Evolutionary conservation across 2,888 invertebrate species (phyloP), one percentile per base, ranked within the genome.

Genomic region (Diogma glabrata): DNA sequence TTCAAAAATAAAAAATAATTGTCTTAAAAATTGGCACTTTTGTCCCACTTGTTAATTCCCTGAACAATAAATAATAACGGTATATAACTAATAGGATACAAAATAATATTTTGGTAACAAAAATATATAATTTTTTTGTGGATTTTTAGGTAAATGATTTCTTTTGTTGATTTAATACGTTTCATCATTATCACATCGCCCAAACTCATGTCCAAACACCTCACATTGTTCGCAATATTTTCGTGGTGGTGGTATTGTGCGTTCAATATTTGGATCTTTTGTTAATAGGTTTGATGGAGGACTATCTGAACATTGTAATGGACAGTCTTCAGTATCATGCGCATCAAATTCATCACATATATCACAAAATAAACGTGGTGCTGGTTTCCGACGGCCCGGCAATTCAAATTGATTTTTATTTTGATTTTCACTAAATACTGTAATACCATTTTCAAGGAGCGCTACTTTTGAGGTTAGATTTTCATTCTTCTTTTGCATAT

Each of bases 281-380:
- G 60, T 58, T 57, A 65, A 61, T 57, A 66, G 61, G 56, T 63
- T 56, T 17, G 60, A 64, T 30, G 73, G 71, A 49, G 76, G 73
- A 49, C 75, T 77, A 49, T 78, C 79, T 38, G 74, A 77, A 16
- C 81, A 81, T 72, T 95, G 95, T 46, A 80, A 74, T 26, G 95
- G 94, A 66, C 96, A 97, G 65, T 97, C 96, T 68, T 96, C 96
- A 0, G 96, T 97, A 69, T 97, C 95, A 67, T 97, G 97, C 52
- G 84, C 75, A 73, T 97, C 96, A 73, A 96, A 97, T 67, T 82
- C 79, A 73, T 96, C 96, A 70, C 96, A 97, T 61, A 95, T 96
- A 76, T 97, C 96, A 76, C 96, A 97, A 75, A 91, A 96, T 63
- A 87, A 71, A 20, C 96, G 82, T 38, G 90, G 90, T 3, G 90